Conservation (phyloP, 2,888 invertebrate genomes). For the Epicampocera succincta region DNA sequence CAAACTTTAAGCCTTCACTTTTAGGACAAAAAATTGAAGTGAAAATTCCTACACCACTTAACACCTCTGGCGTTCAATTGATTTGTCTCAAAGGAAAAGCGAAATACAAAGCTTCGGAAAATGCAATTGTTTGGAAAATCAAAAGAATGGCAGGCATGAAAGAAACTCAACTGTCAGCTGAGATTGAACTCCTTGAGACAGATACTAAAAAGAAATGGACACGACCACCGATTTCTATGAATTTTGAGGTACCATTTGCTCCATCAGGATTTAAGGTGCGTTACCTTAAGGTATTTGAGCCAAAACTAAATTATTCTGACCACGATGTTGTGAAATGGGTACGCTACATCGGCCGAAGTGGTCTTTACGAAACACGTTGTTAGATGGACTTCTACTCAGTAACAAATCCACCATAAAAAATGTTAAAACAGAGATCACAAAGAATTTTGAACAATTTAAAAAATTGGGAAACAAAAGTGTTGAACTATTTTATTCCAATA, state of each 20-base stretch:
- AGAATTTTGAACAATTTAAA: constrained; percentile 43
- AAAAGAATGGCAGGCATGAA: constrained; percentile 99
- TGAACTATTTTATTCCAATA: constrained; percentile 59
- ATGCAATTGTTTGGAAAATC: constrained; percentile 98
- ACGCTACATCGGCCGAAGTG: constrained; percentile 99
- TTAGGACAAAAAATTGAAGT: constrained; percentile 99
- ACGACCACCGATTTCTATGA: constrained; percentile 99
- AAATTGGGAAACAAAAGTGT: constrained; percentile 51
- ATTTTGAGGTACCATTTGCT: constrained; percentile 99
- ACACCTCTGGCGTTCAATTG: constrained; percentile 99
- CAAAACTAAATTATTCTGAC: constrained; percentile 99
- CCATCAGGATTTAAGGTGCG: constrained; percentile 99
- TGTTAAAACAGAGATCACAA: constrained; percentile 19
- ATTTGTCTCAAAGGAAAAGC: constrained; percentile 99
- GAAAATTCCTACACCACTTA: constrained; percentile 98
- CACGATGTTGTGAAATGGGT: constrained; percentile 99
- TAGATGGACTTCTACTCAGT: constrained; percentile 82
- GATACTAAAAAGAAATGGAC: constrained; percentile 99
- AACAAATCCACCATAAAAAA: background rate
- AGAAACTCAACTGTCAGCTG: constrained; percentile 99
- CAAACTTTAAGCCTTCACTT: constrained; percentile 98
- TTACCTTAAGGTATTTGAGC: constrained; percentile 99
- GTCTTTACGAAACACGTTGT: constrained; percentile 99
- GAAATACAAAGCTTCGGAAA: constrained; percentile 99
- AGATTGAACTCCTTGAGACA: constrained; percentile 98